Percentiles rank a stretch among this genome's conserved stretches.
These are phyloP conservation scores for Drosophila conformis DNA, from an alignment of 2,888 invertebrate genomes.

Conservation along the genomic window DNA sequence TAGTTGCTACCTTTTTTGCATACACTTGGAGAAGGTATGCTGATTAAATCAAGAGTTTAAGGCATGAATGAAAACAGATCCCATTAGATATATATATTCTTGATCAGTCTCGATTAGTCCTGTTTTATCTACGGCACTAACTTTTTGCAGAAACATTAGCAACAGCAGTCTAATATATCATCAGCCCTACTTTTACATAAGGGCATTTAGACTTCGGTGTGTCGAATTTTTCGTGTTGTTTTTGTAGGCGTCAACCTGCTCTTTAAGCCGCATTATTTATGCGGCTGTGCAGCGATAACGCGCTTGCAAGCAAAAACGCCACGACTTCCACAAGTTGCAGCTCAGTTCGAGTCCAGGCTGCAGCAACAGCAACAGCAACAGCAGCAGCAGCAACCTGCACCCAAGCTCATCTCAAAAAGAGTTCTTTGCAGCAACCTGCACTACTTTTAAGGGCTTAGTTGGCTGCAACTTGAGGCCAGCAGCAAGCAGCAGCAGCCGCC, in stretches of 20 bases:
- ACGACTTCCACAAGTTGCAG: constrained; percentile 33
- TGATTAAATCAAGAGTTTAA: neutral
- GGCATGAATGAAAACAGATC: neutral
- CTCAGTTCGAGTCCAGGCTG: constrained; percentile 25
- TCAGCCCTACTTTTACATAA: neutral
- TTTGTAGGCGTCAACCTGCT: constrained; percentile 85
- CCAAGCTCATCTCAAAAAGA: constrained; percentile 9
- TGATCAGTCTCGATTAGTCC: neutral
- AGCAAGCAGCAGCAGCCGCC: constrained; percentile 34
- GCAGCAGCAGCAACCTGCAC: neutral
- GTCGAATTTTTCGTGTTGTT: constrained; percentile 28
- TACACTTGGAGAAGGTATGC: neutral
- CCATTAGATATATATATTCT: neutral
- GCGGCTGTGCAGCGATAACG: constrained; percentile 83
- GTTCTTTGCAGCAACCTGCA: constrained; percentile 66
- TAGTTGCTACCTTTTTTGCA: constrained; percentile 40
- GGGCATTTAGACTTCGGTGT: neutral
- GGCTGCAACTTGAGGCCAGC: constrained; percentile 61
- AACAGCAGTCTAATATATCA: neutral
- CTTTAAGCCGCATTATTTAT: constrained; percentile 85
- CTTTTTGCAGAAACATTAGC: neutral
- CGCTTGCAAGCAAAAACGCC: constrained; percentile 65
- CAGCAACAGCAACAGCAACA: constrained; percentile 10
- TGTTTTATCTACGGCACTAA: neutral
- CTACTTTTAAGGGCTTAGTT: constrained; percentile 82